A percentile compares a stretch with the other conserved stretches of the same genome.
These are phyloP conservation scores for Mayetiola destructor DNA, from an alignment of 2,888 invertebrate species.

Conservation along the genomic window DNA sequence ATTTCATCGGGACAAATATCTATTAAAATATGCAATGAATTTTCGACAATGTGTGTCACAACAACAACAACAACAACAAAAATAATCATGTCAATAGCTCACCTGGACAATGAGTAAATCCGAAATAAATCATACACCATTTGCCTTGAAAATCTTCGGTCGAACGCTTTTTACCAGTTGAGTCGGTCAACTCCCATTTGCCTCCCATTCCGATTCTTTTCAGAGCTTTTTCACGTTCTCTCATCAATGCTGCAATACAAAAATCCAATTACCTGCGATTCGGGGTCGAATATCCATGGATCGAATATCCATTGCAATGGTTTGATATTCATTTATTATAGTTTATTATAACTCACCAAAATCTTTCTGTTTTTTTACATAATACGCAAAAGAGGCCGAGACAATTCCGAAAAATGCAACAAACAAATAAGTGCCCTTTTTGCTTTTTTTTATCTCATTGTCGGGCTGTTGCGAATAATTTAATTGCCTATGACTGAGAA, in stretches of 20 bases:
- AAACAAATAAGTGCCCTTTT: background rate
- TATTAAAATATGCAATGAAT: background rate
- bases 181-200: slow-evolving; percentile 68
- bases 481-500: background rate
- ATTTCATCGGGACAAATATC: slow-evolving; percentile 98
- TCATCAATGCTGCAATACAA: slow-evolving; percentile 38
- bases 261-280: background rate
- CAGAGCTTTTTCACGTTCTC: slow-evolving; percentile 62
- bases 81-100: background rate
- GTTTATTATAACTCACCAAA: background rate
- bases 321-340: no score
- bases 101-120: slow-evolving; percentile 92
- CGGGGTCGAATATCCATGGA: no score
- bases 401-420: slow-evolving; percentile 39
- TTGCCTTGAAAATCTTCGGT: slow-evolving; percentile 81
- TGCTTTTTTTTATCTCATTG: background rate
- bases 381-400: slow-evolving; percentile 45
- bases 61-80: no score
- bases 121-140: slow-evolving; percentile 95
- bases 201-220: slow-evolving; percentile 94
- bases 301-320: background rate
- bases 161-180: slow-evolving; percentile 50
- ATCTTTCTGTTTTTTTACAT: slow-evolving; percentile 71
- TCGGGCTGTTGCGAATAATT: background rate
- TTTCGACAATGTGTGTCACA: no score